These are phyloP conservation scores for Rhorus exstirpatorius DNA, from an alignment of 2,888 invertebrate genomes.

Conservation along the genomic window DNA sequence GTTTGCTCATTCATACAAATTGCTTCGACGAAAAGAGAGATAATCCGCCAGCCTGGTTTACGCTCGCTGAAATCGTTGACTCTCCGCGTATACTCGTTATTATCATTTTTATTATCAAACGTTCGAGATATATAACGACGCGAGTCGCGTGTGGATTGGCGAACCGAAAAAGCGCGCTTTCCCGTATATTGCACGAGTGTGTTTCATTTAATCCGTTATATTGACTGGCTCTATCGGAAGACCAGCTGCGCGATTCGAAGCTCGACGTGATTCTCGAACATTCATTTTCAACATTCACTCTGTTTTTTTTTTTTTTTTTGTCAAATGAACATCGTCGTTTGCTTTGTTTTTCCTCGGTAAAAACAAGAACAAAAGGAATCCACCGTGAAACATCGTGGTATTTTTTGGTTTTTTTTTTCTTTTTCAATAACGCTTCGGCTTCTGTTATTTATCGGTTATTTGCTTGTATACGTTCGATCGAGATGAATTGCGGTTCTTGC, in stretches of 20 bases:
- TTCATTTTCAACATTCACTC: neutral
- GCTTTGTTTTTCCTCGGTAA: neutral
- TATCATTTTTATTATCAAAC: constrained; percentile 3
- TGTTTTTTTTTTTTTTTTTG: neutral
- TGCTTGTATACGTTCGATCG: neutral
- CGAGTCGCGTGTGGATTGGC: neutral
- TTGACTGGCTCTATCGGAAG: constrained; percentile 46
- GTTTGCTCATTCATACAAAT: constrained; percentile 19
- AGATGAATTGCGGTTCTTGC: neutral
- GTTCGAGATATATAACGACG: neutral
- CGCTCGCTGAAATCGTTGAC: constrained; percentile 13
- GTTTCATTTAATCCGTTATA: constrained; percentile 59
- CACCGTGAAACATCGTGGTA: too few relatives aligned
- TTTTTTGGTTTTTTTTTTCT: too few relatives aligned
- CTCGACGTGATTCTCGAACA: neutral
- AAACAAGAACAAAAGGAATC: neutral
- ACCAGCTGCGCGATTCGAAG: neutral
- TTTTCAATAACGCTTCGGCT: neutral
- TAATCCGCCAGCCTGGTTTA: constrained; percentile 6
- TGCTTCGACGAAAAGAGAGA: constrained; percentile 29
- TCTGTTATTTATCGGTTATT: neutral
- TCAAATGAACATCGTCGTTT: neutral
- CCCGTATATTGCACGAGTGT: constrained; percentile 25
- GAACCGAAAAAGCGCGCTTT: constrained; percentile 16
- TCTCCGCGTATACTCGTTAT: constrained; percentile 13